Evolutionary conservation across 2,797 vertebrate species (phyloP).

Genomic region (Scolopax bukidnonensis): DNA sequence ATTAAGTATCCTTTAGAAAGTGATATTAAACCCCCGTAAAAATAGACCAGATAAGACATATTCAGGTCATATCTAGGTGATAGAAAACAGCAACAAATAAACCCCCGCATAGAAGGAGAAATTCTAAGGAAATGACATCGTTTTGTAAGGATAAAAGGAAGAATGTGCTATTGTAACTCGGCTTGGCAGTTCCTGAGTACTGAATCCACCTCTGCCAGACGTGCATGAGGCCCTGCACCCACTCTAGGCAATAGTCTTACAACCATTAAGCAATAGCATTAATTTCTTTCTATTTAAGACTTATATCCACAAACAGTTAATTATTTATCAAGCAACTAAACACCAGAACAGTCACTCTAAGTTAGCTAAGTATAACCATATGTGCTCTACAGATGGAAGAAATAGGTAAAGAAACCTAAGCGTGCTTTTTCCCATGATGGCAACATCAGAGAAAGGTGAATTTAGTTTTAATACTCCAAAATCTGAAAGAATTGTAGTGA

Average conservation of each 20-base stretch:
- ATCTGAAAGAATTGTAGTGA: neutral
- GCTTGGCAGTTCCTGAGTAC: neutral
- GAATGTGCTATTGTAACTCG: neutral
- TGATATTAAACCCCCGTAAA: neutral
- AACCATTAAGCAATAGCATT: neutral
- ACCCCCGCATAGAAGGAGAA: neutral
- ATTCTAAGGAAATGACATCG: neutral
- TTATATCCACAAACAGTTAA: neutral
- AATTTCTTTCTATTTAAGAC: neutral
- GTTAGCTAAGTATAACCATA: neutral
- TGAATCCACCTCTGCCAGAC: accelerated
- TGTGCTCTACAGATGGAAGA: neutral
- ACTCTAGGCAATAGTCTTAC: neutral
- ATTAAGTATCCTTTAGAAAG: neutral
- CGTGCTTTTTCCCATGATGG: accelerated
- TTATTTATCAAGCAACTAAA: neutral
- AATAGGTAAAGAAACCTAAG: neutral
- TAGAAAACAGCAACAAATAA: neutral
- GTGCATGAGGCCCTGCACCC: neutral
- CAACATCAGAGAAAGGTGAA: neutral
- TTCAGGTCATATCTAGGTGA: neutral
- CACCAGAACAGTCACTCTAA: neutral
- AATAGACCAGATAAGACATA: neutral
- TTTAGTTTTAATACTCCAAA: accelerated
- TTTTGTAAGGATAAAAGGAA: neutral